phyloP scores from a whole-genome alignment of 2,113 vertebrate genomes.

The Poeciliopsis prolifica region DNA sequence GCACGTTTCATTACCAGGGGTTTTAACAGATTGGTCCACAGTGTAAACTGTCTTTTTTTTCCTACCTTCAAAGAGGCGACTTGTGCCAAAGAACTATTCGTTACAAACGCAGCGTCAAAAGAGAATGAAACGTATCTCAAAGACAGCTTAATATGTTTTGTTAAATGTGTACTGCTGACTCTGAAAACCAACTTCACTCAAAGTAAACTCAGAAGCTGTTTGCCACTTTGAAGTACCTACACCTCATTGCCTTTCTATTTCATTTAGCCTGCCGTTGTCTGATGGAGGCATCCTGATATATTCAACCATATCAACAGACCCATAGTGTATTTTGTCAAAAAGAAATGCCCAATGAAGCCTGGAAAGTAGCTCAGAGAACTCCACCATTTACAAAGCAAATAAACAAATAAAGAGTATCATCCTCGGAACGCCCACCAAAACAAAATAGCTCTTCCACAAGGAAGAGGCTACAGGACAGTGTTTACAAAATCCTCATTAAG shows the following conservation, averaged over 20 bases:
- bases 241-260: conserved; percentile 76
- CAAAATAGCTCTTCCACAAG: conserved; percentile 85
- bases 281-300: conserved; percentile 56
- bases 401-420: conserved; percentile 76
- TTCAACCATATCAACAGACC: conserved; percentile 46
- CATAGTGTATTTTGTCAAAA: conserved; percentile 54
- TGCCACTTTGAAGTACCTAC: conserved; percentile 49
- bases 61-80: neutral
- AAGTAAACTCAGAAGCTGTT: conserved; percentile 13
- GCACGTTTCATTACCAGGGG: too few species aligned
- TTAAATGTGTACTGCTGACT: neutral
- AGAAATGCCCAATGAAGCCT: conserved; percentile 71
- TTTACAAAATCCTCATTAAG: conserved; percentile 99
- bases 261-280: conserved; percentile 35
- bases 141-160: neutral
- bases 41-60: neutral
- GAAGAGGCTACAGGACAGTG: conserved; percentile 85
- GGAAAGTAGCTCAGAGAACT: conserved; percentile 55
- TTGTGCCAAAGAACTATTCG: neutral
- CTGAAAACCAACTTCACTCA: neutral
- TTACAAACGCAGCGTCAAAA: conserved; percentile 6
- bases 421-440: conserved; percentile 78
- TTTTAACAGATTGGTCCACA: too few species aligned
- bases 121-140: conserved; percentile 23
- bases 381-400: conserved; percentile 75